Percentiles rank a stretch among this genome's conserved stretches.
phyloP scores from a whole-genome alignment of 1,140 invertebrate genomes.

The Palaemon carinicauda region DNA sequence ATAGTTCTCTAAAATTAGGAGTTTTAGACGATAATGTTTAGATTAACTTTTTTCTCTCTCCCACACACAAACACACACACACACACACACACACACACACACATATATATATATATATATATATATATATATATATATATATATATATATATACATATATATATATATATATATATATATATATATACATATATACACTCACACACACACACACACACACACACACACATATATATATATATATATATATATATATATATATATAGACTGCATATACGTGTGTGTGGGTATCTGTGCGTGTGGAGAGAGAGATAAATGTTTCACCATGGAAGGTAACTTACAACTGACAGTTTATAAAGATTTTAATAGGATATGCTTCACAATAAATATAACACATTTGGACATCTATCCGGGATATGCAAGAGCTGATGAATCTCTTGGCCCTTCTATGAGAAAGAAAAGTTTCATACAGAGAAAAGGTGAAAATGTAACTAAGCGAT shows the following conservation, averaged over 20 bases:
- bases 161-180: neutral
- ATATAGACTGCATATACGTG: neutral
- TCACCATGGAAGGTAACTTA: no score
- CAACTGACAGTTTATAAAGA: no score
- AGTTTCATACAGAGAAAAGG: no score
- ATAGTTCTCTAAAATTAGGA: no score
- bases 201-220: neutral
- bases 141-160: neutral
- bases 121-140: conserved; percentile 2
- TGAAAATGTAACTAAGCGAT: no score
- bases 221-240: neutral
- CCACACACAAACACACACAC: neutral
- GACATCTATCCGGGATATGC: no score
- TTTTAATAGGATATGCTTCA: no score
- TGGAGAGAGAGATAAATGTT: neutral
- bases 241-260: neutral
- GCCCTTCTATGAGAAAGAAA: no score
- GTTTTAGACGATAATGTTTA: no score
- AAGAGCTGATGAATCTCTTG: no score
- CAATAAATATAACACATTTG: no score
- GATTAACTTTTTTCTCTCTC: no score
- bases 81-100: neutral
- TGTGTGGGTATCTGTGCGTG: neutral
- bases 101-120: neutral
- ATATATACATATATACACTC: neutral